Base-by-base conservation (phyloP, 2,888 invertebrate species). In the Vannuccia rotundouncinata region DNA sequence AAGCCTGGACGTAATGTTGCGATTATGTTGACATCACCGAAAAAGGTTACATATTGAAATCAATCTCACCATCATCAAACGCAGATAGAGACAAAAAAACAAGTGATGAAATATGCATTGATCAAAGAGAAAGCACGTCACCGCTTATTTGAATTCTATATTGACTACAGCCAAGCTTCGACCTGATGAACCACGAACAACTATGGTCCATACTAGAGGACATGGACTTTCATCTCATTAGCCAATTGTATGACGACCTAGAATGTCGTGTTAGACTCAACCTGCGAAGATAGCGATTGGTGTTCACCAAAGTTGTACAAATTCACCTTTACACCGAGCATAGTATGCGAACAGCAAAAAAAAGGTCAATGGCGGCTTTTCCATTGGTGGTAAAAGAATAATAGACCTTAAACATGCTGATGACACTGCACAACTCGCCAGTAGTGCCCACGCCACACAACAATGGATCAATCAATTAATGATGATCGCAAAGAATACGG, bases 161-260 rank as follows among this genome's bases (percentile, higher is more conserved):
- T 66, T 13, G 66, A 66, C 25, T 66, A 66, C 66, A 66, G 66
- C 66, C 13, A 66, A 66, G 66, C 66, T 66, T 66, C 22, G 66
- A 66, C 25, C 66, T 66, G 5, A 2, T 5, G 66, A 66, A 66
- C 66, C 22, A 66, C 66, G 17, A 22, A n/a, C 66, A 66, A 66
- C 66, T 66, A 2, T 66, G 66, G 66, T 22, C 13, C 66, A 66
- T 66, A 17, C 66, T 66, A 66, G 66, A 5, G 25, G 25, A 66
- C 10, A 66, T 66, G 66, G 66, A 27, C 25, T 66, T 66, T 22
- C 66, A 66, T 22, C 66, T 66, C 66, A 66, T 66, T 22, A 66
- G 66, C 66, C 66, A 66, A 66, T 27, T 22, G 66, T 66, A 66
- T 22, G 66, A 66, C 66, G 2, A 66, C 5, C 66, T 22, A 66